These are phyloP conservation scores for Protomyctophum bolini DNA, from an alignment of 2,113 vertebrate genomes.

Conservation along the genomic window DNA sequence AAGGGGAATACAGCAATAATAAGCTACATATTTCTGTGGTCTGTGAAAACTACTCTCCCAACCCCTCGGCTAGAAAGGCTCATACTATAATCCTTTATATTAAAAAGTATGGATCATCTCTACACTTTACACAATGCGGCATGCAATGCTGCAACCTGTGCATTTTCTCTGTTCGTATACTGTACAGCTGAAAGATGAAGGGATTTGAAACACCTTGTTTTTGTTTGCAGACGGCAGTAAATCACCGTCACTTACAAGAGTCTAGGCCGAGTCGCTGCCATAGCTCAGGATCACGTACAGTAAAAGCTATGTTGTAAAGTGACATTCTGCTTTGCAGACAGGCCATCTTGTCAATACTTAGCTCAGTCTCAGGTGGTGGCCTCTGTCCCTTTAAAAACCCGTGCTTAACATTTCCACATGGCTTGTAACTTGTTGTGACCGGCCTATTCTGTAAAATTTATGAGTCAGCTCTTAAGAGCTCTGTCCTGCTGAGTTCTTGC, in stretches of 20 bases:
- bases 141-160: too few species aligned
- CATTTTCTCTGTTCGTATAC: too few species aligned
- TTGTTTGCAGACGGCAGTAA: background rate
- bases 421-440: slow-evolving; percentile 47
- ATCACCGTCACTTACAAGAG: slow-evolving; percentile 4
- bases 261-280: background rate
- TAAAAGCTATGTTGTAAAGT: background rate
- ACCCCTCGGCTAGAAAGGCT: background rate
- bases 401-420: slow-evolving; percentile 70
- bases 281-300: slow-evolving; percentile 20
- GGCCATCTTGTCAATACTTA: slow-evolving; percentile 44
- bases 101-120: background rate
- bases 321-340: background rate
- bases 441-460: slow-evolving; percentile 75
- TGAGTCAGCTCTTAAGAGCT: slow-evolving; percentile 70
- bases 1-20: slow-evolving; percentile 20
- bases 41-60: background rate
- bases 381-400: slow-evolving; percentile 47
- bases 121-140: too few species aligned
- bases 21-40: slow-evolving; percentile 34
- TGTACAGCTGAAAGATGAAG: background rate
- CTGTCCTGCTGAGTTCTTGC: slow-evolving; percentile 53
- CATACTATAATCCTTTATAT: background rate
- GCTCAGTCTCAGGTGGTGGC: slow-evolving; percentile 39
- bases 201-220: background rate